Base-by-base conservation (phyloP, 2,888 invertebrate genomes). In the Myopa testacea region DNA sequence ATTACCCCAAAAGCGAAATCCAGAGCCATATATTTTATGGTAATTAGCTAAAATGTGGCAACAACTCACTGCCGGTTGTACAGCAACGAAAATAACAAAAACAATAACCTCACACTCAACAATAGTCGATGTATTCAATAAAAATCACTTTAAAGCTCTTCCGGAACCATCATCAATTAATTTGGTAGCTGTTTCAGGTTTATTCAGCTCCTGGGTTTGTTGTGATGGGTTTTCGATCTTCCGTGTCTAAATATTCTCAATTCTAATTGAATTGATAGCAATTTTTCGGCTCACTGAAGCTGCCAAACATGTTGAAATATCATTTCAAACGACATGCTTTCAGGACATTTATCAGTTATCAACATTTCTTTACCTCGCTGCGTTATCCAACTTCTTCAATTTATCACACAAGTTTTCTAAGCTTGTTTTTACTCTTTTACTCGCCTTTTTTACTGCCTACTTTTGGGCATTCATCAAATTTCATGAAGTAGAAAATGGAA, bases 21-120 rank as follows among this genome's bases (percentile, higher is more conserved):
- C 58, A 58, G 3, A n/a, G 3, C 5, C 58, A 58, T 4, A 6
- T n/a, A 58, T n/a, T 58, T 58, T 62, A 8, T 62, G 62, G 2
- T 26, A 26, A 62, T 19, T 62, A 62, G 16, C 16, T 38, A 45
- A 68, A 45, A 16, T 68, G 38, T 68, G 68, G n/a, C 68, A 68
- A 19, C 68, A 62, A 0, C 62, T 0, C 62, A 19, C n/a, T 5
- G 26, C 26, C 2, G 26, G 26, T 26, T 26, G 26, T 26, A 26
- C 26, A 26, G 26, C 26, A 26, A 26, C 2, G 26, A 26, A 26
- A 26, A 26, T 26, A 26, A 26, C 26, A 8, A 26, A 10, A 26
- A 10, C 34, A 10, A 10, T 26, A 4, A 26, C 1, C 8, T 12
- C 8, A 62, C 8, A 62, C 16, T 19, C n/a, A 16, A 16, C 58